Evolutionary conservation across 30 jellyfish, hydroid and myxozoan genomes (phyloP).

Genomic region (Cassiopea xamachana): DNA sequence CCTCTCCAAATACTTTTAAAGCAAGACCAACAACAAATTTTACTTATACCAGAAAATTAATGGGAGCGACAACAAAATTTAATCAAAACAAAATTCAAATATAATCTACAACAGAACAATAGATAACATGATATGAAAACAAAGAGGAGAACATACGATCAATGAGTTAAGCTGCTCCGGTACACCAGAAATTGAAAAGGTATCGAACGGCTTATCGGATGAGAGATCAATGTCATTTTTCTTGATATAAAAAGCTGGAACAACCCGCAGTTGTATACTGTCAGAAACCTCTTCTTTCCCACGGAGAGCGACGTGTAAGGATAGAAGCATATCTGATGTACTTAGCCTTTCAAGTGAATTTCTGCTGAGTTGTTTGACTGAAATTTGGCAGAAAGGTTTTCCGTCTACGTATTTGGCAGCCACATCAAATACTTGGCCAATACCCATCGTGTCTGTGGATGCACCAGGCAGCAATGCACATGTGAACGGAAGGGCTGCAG

Average conservation of each 20-base stretch:
- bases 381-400: conserved; percentile 59
- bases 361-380: conserved; percentile 8
- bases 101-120: neutral
- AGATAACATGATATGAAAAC: neutral
- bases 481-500: conserved; percentile 23
- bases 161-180: neutral
- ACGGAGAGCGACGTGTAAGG: conserved; percentile 23
- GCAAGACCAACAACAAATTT: too few relatives aligned
- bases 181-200: conserved; percentile 2
- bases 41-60: too few relatives aligned
- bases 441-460: neutral
- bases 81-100: too few relatives aligned
- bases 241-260: conserved; percentile 29
- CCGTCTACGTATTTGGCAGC: conserved; percentile 53
- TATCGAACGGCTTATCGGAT: conserved; percentile 10
- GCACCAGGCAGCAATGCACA: conserved; percentile 32
- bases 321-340: neutral
- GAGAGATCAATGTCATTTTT: conserved; percentile 8
- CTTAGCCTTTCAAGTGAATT: neutral
- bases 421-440: conserved; percentile 25
- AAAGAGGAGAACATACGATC: neutral
- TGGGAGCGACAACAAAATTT: too few relatives aligned
- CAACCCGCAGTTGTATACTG: neutral
- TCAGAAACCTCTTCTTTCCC: conserved; percentile 29
- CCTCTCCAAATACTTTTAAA: too few relatives aligned